Percentiles rank a stretch among this genome's conserved stretches.
These are phyloP conservation scores for Galbula dea DNA, from an alignment of 2,113 vertebrate species.

Conservation along the genomic window DNA sequence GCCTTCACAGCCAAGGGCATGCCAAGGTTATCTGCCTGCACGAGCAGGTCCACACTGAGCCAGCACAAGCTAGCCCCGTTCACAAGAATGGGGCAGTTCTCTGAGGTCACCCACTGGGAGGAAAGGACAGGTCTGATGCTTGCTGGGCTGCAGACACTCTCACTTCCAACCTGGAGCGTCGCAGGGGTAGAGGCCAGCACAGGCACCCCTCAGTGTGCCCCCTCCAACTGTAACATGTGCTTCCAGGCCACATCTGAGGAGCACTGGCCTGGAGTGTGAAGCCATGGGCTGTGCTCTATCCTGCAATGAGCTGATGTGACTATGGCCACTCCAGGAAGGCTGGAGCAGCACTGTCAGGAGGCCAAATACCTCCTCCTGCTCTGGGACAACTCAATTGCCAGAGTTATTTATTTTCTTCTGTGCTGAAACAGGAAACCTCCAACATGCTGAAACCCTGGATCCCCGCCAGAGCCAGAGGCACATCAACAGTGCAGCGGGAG, in stretches of 20 bases:
- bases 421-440: constrained; percentile 37
- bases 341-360: background rate
- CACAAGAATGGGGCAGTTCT: background rate
- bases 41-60: accelerated
- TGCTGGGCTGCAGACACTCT: accelerated
- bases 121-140: background rate
- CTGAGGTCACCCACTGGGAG: background rate
- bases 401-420: constrained; percentile 35
- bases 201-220: background rate
- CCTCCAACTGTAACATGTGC: accelerated
- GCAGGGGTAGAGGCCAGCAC: background rate
- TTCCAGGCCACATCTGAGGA: background rate
- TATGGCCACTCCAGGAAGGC: background rate
- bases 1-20: background rate
- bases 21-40: background rate
- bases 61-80: background rate
- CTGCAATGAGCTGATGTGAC: background rate
- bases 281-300: background rate
- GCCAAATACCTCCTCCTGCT: background rate
- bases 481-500: background rate
- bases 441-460: background rate
- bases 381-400: background rate
- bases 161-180: accelerated
- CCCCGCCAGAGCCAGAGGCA: background rate
- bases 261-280: background rate